Conservation (phyloP, 2,888 invertebrate genomes). For the Mesoligia furuncula region DNA sequence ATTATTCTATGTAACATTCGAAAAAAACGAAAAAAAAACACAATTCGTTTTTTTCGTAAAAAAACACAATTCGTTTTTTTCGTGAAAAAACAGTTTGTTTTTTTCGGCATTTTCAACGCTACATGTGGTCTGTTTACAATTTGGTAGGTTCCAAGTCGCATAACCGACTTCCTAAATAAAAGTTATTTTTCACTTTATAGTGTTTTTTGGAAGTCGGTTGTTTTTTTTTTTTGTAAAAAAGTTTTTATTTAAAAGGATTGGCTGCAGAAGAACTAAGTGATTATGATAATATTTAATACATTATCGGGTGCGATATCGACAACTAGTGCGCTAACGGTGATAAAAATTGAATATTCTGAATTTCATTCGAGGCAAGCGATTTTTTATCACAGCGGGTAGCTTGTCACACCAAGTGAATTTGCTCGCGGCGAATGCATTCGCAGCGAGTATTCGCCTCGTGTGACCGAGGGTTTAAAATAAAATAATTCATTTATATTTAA, state of each 20-base stretch:
- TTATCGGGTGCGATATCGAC: not conserved
- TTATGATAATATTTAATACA: not conserved
- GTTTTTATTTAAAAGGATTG: not conserved
- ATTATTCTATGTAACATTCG: too few relatives aligned
- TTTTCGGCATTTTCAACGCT: too few relatives aligned
- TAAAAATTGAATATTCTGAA: not conserved
- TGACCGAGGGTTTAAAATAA: not conserved
- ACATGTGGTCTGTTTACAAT: too few relatives aligned
- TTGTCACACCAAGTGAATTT: not conserved
- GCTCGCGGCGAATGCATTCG: not conserved
- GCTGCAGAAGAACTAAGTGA: not conserved
- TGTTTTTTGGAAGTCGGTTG: too few relatives aligned
- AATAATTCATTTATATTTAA: not conserved
- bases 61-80: too few relatives aligned
- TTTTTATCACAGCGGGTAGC: not conserved
- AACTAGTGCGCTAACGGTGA: not conserved
- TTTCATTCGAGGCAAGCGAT: not conserved
- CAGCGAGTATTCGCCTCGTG: not conserved
- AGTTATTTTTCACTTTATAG: too few relatives aligned
- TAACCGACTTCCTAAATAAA: too few relatives aligned
- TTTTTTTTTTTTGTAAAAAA: too few relatives aligned
- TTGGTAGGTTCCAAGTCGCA: too few relatives aligned
- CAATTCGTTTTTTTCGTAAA: too few relatives aligned
- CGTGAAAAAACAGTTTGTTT: too few relatives aligned
- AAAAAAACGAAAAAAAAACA: too few relatives aligned